phyloP scores from a whole-genome alignment of 2,113 vertebrate species.

The Tetrao urogallus region DNA sequence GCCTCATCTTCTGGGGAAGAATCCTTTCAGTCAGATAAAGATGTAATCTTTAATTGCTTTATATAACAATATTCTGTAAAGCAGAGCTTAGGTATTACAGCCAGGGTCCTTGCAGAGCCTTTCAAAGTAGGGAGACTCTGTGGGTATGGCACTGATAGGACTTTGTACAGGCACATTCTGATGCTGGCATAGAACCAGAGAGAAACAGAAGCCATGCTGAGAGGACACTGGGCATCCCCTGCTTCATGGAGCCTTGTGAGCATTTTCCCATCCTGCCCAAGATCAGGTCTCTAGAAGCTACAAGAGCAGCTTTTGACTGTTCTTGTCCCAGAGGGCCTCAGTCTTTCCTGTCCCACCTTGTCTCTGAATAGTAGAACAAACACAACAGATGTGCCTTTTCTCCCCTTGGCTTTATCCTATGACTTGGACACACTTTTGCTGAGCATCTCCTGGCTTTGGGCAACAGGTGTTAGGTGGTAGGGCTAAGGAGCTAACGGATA shows the following conservation, averaged over 20 bases:
- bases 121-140: background rate
- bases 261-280: background rate
- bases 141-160: background rate
- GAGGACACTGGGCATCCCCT: background rate
- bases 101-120: background rate
- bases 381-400: background rate
- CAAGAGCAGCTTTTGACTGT: background rate
- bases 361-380: background rate
- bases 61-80: background rate
- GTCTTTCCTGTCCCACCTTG: background rate
- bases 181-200: background rate
- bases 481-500: background rate
- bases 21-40: background rate
- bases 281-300: background rate
- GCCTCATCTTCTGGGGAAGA: background rate
- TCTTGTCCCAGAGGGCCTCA: background rate
- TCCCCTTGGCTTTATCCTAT: background rate
- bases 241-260: background rate
- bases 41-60: background rate
- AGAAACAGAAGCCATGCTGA: background rate
- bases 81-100: background rate
- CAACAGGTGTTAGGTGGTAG: background rate
- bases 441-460: background rate
- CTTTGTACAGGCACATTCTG: background rate
- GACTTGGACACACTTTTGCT: background rate